Conservation (phyloP, 2,113 vertebrate species). For the Balaeniceps rex region DNA sequence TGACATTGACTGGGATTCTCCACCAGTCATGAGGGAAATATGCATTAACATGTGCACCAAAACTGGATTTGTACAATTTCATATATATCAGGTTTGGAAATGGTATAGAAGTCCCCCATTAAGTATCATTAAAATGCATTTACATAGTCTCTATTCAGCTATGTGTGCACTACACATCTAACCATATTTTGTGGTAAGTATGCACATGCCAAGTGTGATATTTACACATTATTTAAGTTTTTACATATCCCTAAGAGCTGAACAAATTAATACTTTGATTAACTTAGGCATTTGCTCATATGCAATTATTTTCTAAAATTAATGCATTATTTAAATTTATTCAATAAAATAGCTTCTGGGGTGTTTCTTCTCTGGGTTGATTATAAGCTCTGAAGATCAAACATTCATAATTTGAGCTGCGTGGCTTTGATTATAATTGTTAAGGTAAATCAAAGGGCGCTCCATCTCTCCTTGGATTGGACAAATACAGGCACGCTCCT, state of each 20-base stretch:
- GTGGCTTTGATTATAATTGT: conserved; percentile 14
- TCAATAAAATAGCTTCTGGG: conserved; percentile 22
- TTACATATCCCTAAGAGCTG: conserved; percentile 1
- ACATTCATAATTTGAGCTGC: background rate
- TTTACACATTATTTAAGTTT: conserved; percentile 23
- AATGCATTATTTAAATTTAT: conserved; percentile 45
- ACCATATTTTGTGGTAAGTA: background rate
- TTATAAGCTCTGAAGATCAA: conserved; percentile 19
- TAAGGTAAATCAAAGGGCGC: background rate
- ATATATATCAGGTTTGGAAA: background rate
- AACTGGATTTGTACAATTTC: background rate
- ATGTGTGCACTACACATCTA: background rate
- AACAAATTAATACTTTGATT: conserved; percentile 45
- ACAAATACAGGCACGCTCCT: background rate
- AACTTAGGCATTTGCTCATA: background rate
- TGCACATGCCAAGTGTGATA: background rate
- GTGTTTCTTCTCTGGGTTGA: conserved; percentile 10
- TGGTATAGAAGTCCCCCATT: background rate
- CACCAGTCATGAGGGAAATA: background rate
- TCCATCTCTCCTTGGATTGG: background rate
- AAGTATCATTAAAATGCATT: background rate
- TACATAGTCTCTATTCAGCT: background rate
- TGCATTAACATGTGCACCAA: rapidly evolving
- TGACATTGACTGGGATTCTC: background rate
- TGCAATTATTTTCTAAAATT: background rate